Percentiles rank a stretch among this genome's conserved stretches.
phyloP scores from a whole-genome alignment of 2,113 vertebrate genomes.

The Bostrychus sinensis region DNA sequence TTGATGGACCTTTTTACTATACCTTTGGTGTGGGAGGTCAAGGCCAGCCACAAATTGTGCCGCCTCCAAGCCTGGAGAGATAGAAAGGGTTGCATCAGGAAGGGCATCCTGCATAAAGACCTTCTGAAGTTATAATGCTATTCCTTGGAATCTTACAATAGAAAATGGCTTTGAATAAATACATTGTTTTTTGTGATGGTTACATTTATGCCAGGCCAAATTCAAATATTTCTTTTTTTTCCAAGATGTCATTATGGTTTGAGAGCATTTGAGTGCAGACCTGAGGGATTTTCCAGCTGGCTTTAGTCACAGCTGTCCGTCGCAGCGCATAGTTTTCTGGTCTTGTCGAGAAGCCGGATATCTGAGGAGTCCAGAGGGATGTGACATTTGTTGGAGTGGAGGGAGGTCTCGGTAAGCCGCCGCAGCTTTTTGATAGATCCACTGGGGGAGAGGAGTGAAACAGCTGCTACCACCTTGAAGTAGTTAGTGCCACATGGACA shows the following conservation, averaged over 20 bases:
- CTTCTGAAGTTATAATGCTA: no score
- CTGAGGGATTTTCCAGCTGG: slow-evolving; percentile 16
- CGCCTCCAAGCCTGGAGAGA: no score
- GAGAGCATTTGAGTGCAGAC: slow-evolving; percentile 1
- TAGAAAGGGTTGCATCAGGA: no score
- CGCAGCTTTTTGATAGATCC: slow-evolving; percentile 3
- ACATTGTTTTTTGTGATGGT: not conserved
- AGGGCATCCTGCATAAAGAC: no score
- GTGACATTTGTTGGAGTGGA: slow-evolving; percentile 43
- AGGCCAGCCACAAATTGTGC: no score
- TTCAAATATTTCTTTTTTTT: not conserved
- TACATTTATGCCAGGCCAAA: not conserved
- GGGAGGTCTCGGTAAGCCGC: slow-evolving; percentile 10
- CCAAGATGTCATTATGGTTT: not conserved
- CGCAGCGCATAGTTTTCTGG: not conserved
- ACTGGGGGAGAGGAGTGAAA: slow-evolving; percentile 12
- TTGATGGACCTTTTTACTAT: no score
- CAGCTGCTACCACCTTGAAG: slow-evolving; percentile 35
- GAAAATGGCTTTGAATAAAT: no score
- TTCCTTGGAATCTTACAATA: no score
- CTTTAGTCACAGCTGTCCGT: slow-evolving; percentile 57
- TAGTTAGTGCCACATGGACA: not conserved
- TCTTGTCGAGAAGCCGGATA: slow-evolving; percentile 16
- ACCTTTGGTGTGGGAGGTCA: no score
- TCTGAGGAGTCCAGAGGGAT: slow-evolving; percentile 53